These are phyloP conservation scores for Empidonax traillii DNA, from an alignment of 2,113 vertebrate genomes.

Conservation along the genomic window DNA sequence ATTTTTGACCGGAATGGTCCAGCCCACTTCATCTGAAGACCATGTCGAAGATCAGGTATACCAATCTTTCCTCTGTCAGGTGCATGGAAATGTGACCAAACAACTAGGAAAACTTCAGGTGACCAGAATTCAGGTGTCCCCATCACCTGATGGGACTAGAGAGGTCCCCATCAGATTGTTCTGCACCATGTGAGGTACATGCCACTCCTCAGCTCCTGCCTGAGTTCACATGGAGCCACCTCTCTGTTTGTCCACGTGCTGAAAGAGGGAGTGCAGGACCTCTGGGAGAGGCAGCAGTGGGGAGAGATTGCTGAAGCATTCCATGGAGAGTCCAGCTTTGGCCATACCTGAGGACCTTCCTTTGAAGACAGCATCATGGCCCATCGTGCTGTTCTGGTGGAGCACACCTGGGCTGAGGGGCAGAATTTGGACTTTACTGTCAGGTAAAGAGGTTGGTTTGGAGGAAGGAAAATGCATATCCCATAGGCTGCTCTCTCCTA, in stretches of 20 bases:
- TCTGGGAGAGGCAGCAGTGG: neutral
- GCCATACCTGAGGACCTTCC: neutral
- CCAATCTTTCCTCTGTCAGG: neutral
- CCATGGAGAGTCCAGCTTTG: neutral
- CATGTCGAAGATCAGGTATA: neutral
- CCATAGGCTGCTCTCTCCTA: neutral
- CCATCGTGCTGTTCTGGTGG: rapidly evolving
- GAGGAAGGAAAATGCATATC: neutral
- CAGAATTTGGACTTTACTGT: neutral
- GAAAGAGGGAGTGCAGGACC: neutral
- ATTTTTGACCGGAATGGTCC: neutral
- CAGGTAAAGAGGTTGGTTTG: neutral
- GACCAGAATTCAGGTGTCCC: neutral
- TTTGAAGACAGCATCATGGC: neutral
- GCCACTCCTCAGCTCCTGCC: neutral
- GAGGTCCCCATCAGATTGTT: neutral
- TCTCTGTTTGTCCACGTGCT: neutral
- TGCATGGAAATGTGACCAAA: neutral
- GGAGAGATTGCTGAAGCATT: neutral
- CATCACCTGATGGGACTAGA: neutral
- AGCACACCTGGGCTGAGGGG: neutral
- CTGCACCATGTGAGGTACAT: neutral
- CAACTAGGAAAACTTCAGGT: neutral
- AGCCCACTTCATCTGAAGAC: neutral
- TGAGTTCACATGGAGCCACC: rapidly evolving